These are phyloP conservation scores for Zygogramma bicolorata DNA, from an alignment of 2,888 invertebrate genomes.

Conservation along the genomic window DNA sequence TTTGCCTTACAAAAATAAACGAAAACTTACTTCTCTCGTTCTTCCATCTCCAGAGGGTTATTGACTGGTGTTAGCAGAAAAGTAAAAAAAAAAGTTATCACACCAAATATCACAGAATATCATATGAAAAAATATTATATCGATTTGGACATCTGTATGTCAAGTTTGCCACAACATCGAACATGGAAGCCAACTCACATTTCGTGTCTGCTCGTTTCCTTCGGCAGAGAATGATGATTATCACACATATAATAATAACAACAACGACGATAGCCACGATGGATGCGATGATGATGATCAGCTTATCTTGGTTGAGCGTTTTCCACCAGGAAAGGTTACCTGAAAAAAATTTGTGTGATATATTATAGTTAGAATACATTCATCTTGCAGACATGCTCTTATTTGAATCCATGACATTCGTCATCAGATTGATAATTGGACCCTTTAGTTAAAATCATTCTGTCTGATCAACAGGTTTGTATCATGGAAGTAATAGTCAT, in stretches of 20 bases:
- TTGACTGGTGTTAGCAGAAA: slow-evolving; percentile 75
- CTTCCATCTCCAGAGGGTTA: slow-evolving; percentile 84
- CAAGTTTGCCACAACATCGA: slow-evolving; percentile 28
- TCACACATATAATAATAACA: slow-evolving; percentile 86
- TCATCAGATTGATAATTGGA: too few species aligned
- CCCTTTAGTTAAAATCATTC: too few species aligned
- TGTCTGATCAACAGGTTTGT: too few species aligned
- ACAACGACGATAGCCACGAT: slow-evolving; percentile 79
- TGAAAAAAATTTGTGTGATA: slow-evolving; percentile 62
- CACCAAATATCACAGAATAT: slow-evolving; percentile 1
- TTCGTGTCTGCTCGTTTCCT: slow-evolving; percentile 84
- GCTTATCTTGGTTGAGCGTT: slow-evolving; percentile 79
- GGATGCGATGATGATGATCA: slow-evolving; percentile 79
- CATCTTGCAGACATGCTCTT: too few species aligned
- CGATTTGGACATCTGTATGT: slow-evolving; percentile 30
- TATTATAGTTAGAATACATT: background rate
- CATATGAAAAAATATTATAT: slow-evolving; percentile 28
- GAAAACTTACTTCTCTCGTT: slow-evolving; percentile 85
- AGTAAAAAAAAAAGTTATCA: slow-evolving; percentile 51
- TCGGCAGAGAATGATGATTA: slow-evolving; percentile 87
- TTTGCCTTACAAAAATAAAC: slow-evolving; percentile 16
- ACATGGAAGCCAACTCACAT: slow-evolving; percentile 74
- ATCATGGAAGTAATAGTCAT: too few species aligned
- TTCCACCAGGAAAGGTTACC: slow-evolving; percentile 87
- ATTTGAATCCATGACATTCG: too few species aligned